phyloP scores from a whole-genome alignment of 2,797 vertebrate genomes.

The Sebastes variabilis region DNA sequence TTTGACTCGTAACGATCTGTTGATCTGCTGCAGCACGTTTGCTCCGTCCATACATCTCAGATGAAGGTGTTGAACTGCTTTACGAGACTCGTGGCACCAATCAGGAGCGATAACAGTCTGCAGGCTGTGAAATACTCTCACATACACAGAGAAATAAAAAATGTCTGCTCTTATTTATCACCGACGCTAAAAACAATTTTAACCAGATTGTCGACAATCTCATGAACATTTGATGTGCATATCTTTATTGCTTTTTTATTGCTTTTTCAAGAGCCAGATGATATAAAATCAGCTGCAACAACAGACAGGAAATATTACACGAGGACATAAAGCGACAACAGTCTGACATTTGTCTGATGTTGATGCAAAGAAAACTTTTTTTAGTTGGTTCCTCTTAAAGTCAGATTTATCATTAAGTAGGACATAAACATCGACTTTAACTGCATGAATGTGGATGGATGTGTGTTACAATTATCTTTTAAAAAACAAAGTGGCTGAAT shows the following conservation, averaged over 20 bases:
- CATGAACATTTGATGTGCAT: background rate
- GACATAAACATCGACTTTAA: too few species aligned
- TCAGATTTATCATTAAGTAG: too few species aligned
- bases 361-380: background rate
- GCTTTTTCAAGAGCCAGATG: background rate
- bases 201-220: background rate
- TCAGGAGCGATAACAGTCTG: background rate
- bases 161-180: background rate
- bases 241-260: conserved; percentile 14
- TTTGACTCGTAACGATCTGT: background rate
- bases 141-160: background rate
- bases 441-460: too few species aligned
- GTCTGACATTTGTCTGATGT: background rate
- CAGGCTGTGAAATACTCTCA: background rate
- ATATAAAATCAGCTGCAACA: background rate
- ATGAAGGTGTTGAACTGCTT: conserved; percentile 8
- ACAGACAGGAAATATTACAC: background rate
- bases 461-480: too few species aligned
- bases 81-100: background rate
- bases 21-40: conserved; percentile 5
- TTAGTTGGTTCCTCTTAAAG: background rate
- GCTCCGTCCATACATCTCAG: conserved; percentile 2
- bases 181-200: background rate
- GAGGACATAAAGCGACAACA: background rate
- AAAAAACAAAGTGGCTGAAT: too few species aligned